Conservation (phyloP, 2,797 vertebrate genomes). For the Chanos chanos region DNA sequence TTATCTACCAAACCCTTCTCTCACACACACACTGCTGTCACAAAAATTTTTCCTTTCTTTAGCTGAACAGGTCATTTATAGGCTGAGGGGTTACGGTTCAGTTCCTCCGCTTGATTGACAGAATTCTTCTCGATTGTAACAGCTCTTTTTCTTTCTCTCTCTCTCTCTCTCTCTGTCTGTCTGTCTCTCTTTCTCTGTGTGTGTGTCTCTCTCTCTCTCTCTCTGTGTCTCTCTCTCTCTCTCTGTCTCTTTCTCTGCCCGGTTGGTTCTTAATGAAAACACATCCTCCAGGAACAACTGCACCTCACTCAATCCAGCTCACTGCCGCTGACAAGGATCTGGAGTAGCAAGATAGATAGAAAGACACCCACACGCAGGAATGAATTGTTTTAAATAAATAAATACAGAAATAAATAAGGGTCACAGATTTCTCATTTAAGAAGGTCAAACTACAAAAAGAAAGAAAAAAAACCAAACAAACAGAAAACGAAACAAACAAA, state of each 20-base stretch:
- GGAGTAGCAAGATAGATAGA: background rate
- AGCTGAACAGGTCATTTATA: conserved; percentile 10
- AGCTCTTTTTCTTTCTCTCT: no score
- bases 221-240: no score
- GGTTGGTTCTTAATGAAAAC: conserved; percentile 4
- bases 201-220: no score
- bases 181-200: no score
- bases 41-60: conserved; percentile 3
- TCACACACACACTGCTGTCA: conserved; percentile 8
- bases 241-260: no score
- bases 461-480: no score
- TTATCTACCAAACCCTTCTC: background rate
- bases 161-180: no score
- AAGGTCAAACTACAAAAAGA: no score
- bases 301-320: background rate
- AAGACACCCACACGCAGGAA: background rate
- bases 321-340: background rate
- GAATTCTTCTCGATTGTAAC: conserved; percentile 20
- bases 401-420: background rate
- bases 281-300: conserved; percentile 4
- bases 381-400: background rate
- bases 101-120: conserved; percentile 16
- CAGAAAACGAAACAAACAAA: no score
- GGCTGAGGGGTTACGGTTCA: conserved; percentile 3
- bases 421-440: no score